Evolutionary conservation across 2,113 vertebrate genomes (phyloP), one percentile per base, ranked within the genome.

Genomic region (Pygoscelis antarcticus): DNA sequence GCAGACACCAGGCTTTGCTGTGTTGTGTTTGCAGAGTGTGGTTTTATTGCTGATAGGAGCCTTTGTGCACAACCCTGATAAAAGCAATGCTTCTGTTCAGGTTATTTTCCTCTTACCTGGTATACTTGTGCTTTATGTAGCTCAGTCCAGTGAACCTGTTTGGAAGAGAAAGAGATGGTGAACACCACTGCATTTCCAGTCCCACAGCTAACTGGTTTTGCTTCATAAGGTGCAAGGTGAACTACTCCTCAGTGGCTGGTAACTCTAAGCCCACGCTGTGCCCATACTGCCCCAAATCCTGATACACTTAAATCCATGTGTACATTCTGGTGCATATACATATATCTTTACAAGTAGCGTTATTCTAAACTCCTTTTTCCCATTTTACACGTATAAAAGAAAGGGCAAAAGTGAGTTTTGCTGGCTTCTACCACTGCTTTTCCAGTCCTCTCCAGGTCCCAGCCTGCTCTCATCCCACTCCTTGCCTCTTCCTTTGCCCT

Each of bases 361-460:
- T 70, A 26, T 20, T 84, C 47, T 78, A n/a, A 77, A 46, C 18
- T 62, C 10, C 13, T 49, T 58, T 84, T 84, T 42, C 26, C 9
- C 12, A 3, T 60, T 14, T 10, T 64, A 16, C 25, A 3, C 0
- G 0, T n/a, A 2, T 29, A 55, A 51, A 17, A 64, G 11, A 52
- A 38, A 44, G 36, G 4, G 7, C 6, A 64, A 47, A 69, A 65
- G 5, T 21, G 0, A 76, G 15, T 71, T 87, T 68, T 87, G 4
- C 16, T 86, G 47, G 11, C 27, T 89, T 83, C 52, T 13, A 51
- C 21, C 1, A 4, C 32, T 64, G 38, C 26, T 77, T 69, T 91
- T 65, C 4, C 10, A 51, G 15, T 80, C 6, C 4, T 74, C 7
- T 46, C 11, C n/a, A 77, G 21, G 17, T 69, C 21, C 21, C 16